Evolutionary conservation across 2,888 invertebrate species (phyloP).

Genomic region (Spisula subtruncata): DNA sequence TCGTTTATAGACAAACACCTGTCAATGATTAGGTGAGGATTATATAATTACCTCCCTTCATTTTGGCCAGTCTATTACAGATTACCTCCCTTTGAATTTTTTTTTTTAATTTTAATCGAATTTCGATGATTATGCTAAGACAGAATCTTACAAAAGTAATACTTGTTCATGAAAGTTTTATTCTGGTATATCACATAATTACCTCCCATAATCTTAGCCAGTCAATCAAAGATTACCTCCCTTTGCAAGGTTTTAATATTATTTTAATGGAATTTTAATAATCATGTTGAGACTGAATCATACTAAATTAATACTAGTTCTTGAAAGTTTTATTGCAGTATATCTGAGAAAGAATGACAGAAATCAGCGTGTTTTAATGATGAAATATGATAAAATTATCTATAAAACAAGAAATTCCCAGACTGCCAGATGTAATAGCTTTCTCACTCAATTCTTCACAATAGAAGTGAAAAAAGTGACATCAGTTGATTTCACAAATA

Average conservation of each 20-base stretch:
- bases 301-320: no score
- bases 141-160: no score
- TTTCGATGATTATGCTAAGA: no score
- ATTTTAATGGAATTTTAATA: background rate
- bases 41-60: slow-evolving; percentile 2
- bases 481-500: background rate
- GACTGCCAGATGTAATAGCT: background rate
- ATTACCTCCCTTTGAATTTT: background rate
- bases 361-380: no score
- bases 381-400: no score
- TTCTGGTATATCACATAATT: no score
- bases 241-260: background rate
- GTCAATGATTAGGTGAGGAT: slow-evolving; percentile 10
- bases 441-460: background rate
- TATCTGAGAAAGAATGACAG: no score
- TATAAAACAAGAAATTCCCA: no score
- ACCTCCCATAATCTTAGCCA: background rate
- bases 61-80: background rate
- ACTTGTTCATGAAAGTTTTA: no score
- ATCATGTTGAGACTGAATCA: no score
- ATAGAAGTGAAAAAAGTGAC: background rate
- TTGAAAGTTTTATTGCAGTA: no score
- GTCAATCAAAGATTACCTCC: background rate
- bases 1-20: slow-evolving; percentile 9
- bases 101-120: background rate